Base-by-base conservation (phyloP, 2,888 invertebrate species). In the Caenorhabditis angaria region DNA sequence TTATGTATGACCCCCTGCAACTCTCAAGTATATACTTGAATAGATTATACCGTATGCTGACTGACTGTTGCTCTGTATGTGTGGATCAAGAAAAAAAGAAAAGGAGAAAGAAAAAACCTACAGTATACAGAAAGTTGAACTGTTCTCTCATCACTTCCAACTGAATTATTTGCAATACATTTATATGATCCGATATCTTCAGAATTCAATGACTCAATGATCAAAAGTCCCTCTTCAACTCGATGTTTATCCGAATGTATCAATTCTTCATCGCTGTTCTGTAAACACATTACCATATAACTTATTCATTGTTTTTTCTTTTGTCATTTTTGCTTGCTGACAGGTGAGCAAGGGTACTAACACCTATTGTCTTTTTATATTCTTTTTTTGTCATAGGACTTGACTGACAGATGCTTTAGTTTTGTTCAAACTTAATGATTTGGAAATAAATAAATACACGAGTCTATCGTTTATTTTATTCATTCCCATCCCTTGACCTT, bases 171-270 rank as follows among this genome's bases (percentile, higher is more conserved):
- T 1, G 81, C 83, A 25, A 75, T 55, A 53, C 83, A 83, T 53
- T 74, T 75, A 70, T 83, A 83, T 6, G 67, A 60, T 53, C 78
- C 81, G 18, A 65, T 75, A 57, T 83, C 78, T 47, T 76, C 76
- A 24, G 65, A 65, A 10, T 75, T 65, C 14, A 80, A 60, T 0
- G 77, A 68, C 47, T 82, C 76, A 59, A 82, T 76, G 14, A 78
- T 72, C 18, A 82, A 65, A 29, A 80, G 76, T 8, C 82, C 82
- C 47, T 76, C 78, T n/a, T 78, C 78, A n/a, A 80, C 77, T 18
- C 66, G 76, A 57, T 82, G 78, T 58, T 80, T 80, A 58, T 83
- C 83, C 0, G 82, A 78, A 12, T 63, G 66, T 1, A 53, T 55
- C 20, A 82, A 71, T 53, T 72, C 74, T 27, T 73, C 75, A 59